phyloP scores from a whole-genome alignment of 2,113 vertebrate species.

The Cephalopterus ornatus region DNA sequence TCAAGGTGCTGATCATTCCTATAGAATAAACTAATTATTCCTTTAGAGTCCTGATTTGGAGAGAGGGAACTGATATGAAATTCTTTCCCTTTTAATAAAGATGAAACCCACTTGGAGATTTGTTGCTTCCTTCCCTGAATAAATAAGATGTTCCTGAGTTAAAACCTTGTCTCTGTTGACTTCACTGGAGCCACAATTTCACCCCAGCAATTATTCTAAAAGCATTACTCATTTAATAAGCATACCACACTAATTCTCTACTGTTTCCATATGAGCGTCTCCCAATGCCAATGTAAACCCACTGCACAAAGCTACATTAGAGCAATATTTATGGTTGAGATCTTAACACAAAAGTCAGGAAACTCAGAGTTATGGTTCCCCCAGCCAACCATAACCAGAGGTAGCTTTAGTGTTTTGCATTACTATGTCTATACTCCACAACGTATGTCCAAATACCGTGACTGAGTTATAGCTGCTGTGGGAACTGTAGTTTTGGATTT shows the following conservation, averaged over 20 bases:
- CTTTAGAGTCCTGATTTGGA: background rate
- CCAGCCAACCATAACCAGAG: constrained; percentile 38
- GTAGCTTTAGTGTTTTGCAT: constrained; percentile 35
- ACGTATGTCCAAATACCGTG: background rate
- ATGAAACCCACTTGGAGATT: background rate
- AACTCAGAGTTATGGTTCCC: constrained; percentile 54
- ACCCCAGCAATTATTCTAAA: constrained; percentile 45
- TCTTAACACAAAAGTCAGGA: constrained; percentile 61
- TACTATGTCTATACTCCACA: background rate
- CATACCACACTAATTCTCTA: constrained; percentile 51
- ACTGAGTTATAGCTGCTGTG: constrained; percentile 37
- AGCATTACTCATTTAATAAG: constrained; percentile 58
- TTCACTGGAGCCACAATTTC: constrained; percentile 32
- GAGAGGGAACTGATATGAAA: background rate
- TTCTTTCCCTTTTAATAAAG: background rate
- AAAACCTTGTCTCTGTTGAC: background rate
- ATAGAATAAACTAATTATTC: background rate
- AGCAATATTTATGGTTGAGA: constrained; percentile 49
- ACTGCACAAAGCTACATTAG: constrained; percentile 55
- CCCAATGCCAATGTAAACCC: constrained; percentile 55
- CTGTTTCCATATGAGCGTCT: constrained; percentile 47
- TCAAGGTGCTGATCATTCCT: background rate
- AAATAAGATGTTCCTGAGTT: constrained; percentile 2
- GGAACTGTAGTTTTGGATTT: constrained; percentile 22
- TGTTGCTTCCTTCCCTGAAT: background rate